Conservation (phyloP, 2,797 vertebrate genomes). For the Ctenochaetus hawaiiensis region DNA sequence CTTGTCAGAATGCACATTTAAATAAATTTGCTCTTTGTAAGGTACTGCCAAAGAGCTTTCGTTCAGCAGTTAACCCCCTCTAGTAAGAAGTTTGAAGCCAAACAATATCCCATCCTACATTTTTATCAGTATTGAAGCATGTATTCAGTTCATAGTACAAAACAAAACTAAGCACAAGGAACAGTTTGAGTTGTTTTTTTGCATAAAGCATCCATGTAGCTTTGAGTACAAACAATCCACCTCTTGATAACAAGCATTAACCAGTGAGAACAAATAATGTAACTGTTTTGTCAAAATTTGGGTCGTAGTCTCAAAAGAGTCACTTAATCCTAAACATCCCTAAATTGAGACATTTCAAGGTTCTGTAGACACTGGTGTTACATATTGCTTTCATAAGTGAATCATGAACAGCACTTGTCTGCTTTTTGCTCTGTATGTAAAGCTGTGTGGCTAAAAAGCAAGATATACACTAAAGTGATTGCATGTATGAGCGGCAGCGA, state of each 20-base stretch:
- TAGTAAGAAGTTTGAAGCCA: slow-evolving; percentile 6
- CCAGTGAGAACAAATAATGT: background rate
- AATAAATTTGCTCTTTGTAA: slow-evolving; percentile 17
- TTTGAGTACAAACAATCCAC: background rate
- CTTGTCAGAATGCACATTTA: slow-evolving; percentile 32
- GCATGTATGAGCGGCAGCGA: slow-evolving; percentile 30
- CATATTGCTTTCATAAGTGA: background rate
- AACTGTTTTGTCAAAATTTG: background rate
- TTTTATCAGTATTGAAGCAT: slow-evolving; percentile 1
- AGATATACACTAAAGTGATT: slow-evolving; percentile 11
- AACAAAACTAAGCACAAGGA: slow-evolving; percentile 2
- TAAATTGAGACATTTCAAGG: background rate
- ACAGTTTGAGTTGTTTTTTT: background rate
- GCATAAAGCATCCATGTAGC: background rate
- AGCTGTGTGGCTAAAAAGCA: background rate
- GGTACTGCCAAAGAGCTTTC: slow-evolving; percentile 19
- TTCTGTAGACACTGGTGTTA: background rate
- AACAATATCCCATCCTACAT: background rate
- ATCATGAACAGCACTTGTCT: background rate
- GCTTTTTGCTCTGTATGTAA: slow-evolving; percentile 13
- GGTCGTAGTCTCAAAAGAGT: background rate
- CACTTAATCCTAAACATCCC: background rate
- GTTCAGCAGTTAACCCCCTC: background rate
- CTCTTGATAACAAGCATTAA: background rate
- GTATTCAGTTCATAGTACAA: background rate